A percentile compares a stretch with the other conserved stretches of the same genome.
These are phyloP conservation scores for Champsocephalus esox DNA, from an alignment of 2,797 vertebrate genomes.

Conservation along the genomic window DNA sequence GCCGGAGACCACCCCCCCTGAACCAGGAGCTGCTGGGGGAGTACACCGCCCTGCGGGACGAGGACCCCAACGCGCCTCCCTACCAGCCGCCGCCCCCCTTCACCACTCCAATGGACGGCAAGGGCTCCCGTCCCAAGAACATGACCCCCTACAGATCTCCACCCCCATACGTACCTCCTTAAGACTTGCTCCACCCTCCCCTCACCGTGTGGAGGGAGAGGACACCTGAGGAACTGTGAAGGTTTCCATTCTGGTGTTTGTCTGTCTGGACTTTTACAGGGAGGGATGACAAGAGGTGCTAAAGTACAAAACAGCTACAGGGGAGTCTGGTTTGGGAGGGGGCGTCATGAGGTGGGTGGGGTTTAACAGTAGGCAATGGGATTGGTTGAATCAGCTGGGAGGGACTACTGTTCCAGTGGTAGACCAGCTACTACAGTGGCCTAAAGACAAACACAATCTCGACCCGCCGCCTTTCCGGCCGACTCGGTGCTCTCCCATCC, in stretches of 20 bases:
- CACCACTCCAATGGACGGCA: conserved; percentile 94
- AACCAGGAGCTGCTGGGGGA: conserved; percentile 96
- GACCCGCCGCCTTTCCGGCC: conserved; percentile 55
- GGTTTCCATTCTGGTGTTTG: conserved; percentile 89
- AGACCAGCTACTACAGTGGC: conserved; percentile 65
- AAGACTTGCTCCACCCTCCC: conserved; percentile 83
- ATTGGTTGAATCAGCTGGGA: conserved; percentile 66
- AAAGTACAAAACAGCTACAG: conserved; percentile 73
- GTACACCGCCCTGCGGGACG: conserved; percentile 94
- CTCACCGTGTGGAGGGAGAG: conserved; percentile 73
- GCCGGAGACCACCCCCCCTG: conserved; percentile 94
- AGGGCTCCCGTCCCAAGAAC: conserved; percentile 98
- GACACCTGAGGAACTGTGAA: conserved; percentile 85
- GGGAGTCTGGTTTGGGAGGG: conserved; percentile 66
- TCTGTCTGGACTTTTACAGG: conserved; percentile 85
- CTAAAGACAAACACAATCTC: conserved; percentile 66
- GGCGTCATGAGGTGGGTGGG: conserved; percentile 39
- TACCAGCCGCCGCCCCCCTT: conserved; percentile 98
- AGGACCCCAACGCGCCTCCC: conserved; percentile 94
- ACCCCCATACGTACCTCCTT: conserved; percentile 97
- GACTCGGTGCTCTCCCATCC: conserved; percentile 60
- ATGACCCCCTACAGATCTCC: conserved; percentile 99
- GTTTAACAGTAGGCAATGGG: conserved; percentile 45
- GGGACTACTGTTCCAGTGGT: conserved; percentile 68
- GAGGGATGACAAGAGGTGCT: conserved; percentile 77